These are phyloP conservation scores for Tupaia chinensis DNA, from an alignment of 2,113 vertebrate species.

Conservation along the genomic window DNA sequence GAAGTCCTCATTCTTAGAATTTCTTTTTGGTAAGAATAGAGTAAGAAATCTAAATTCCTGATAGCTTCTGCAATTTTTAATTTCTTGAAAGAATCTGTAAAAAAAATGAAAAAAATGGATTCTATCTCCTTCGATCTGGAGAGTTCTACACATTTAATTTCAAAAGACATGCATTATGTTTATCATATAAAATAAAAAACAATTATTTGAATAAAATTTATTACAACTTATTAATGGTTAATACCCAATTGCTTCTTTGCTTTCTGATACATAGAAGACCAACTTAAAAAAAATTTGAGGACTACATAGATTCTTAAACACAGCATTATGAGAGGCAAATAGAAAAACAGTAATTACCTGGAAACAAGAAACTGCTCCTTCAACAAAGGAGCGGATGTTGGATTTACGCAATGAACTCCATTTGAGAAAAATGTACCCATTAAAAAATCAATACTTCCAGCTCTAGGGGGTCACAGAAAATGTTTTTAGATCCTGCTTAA, in stretches of 20 bases:
- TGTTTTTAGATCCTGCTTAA: constrained; percentile 77
- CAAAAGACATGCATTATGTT: neutral
- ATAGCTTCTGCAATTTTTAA: neutral
- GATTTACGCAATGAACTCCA: constrained; percentile 74
- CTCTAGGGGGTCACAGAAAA: constrained; percentile 75
- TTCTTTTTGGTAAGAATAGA: neutral
- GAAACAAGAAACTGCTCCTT: constrained; percentile 78
- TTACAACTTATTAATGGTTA: constrained; percentile 61
- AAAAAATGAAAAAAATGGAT: neutral
- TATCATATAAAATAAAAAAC: neutral
- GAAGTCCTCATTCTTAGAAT: neutral
- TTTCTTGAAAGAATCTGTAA: neutral
- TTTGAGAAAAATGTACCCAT: constrained; percentile 80
- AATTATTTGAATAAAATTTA: neutral
- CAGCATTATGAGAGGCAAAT: constrained; percentile 56
- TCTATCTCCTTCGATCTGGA: neutral
- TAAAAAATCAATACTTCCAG: constrained; percentile 81
- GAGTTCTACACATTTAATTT: neutral
- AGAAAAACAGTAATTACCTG: constrained; percentile 72
- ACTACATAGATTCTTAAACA: constrained; percentile 71
- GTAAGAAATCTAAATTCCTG: neutral
- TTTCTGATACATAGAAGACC: constrained; percentile 42
- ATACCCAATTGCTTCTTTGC: constrained; percentile 39
- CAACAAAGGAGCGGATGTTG: constrained; percentile 66
- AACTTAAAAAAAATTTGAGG: constrained; percentile 61